Evolutionary conservation across 2,113 vertebrate genomes (phyloP), one percentile per base, ranked within the genome.

Genomic region (Malurus elegans): DNA sequence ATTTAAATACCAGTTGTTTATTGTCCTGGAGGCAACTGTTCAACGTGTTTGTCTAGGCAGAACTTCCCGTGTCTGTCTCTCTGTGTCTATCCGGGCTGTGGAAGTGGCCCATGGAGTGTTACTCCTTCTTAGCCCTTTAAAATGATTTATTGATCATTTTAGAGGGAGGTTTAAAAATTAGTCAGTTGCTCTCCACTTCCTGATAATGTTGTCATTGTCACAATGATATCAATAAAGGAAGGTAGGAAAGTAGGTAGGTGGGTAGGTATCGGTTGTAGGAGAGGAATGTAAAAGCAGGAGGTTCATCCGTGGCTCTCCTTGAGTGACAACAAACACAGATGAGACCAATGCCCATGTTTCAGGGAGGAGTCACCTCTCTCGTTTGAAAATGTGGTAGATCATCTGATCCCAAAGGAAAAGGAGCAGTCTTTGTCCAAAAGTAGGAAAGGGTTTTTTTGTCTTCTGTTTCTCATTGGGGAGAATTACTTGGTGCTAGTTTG

Each of bases 1-100:
- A 70, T 85, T 75, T 79, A 45, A 89, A 85, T 82, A 65, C 21
- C 32, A 31, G 17, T 92, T 94, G 36, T 61, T 96, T 89, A 36
- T 76, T 25, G 1, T 80, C 57, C 76, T 57, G 31, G n/a, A 44
- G 83, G 82, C 21, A n/a, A 12, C 15, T 8, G 2, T 65, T 53
- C 0, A 0, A 34, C 23, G 1, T 17, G 26, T 26, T 18, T 64
- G 84, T 31, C 74, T 12, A 31, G 47, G 61, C 54, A 54, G 66
- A 34, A 38, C 42, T 60, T 85, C 32, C 62, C 11, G 0, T 45
- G 9, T 34, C 17, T 62, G 26, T 60, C 67, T 40, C 4, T 57
- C 42, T 57, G 8, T 53, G 12, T 44, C n/a, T 48, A 0, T 58
- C 36, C 29, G 29, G 40, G 53, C 64, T 1, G 0, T n/a, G 45